Base-by-base conservation (phyloP, 2,888 invertebrate genomes). In the Cordilura impudica region DNA sequence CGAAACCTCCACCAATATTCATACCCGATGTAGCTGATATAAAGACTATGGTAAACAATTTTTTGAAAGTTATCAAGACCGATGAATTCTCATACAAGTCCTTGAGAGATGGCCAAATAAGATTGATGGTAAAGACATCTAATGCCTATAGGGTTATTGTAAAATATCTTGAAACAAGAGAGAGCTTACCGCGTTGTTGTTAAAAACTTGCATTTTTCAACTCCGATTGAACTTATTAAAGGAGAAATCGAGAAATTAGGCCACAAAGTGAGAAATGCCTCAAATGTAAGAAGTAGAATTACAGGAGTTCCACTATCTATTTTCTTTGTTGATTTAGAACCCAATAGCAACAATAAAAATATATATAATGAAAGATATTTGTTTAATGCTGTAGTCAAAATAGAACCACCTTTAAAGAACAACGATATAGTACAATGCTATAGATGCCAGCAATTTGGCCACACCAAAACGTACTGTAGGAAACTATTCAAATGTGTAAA, bases 121-220 rank as follows among this genome's bases (percentile, higher is more conserved):
- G 65, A 31, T 5, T 76, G 16, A 65, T 49, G 65, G 18, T 56
- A 16, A 65, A 71, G 60, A 63, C 19, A 29, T 7, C 23, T 4
- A 51, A 77, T 16, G 58, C 60, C 1, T 66, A 58, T 10, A 58
- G 63, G 31, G 45, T 23, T n/a, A 6, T 53, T n/a, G 58, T 71
- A 12, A 63, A 47, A 10, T 39, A 47, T 49, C 47, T 72, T 8
- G 47, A 75, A 79, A 47, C 63, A 75, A 19, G 63, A 75, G 51
- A 43, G 66, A 26, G 51, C 78, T 14, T 74, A 74, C 53, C 53
- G 78, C 23, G 54, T 71, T n/a, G 74, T 74, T 6, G 35, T 74
- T 4, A 74, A 79, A 29, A 61, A 58, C 29, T 14, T 79, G 6
- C 74, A 71, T 26, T 35, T 45, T 29, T 47, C 78, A n/a, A 71